Evolutionary conservation across 2,113 vertebrate genomes (phyloP), one percentile per base, ranked within the genome.

Genomic region (Cottus gobio): DNA sequence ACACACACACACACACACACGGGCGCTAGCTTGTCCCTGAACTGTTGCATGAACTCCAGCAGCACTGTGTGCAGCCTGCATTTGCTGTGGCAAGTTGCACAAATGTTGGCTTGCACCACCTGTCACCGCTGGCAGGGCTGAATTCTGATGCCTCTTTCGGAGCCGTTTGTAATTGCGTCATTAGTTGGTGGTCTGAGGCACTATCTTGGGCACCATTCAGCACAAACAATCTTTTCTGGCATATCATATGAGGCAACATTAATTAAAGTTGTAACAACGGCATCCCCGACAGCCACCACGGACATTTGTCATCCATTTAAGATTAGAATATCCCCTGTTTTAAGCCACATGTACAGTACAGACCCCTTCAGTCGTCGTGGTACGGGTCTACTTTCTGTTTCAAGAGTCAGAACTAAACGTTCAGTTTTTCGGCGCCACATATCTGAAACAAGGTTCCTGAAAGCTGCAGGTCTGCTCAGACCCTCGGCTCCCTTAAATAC

Each of bases 21-120:
- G 5, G 71, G 62, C 26, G 39, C 42, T 7, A 37, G 44, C 48
- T 22, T 87, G 67, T 79, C 44, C 67, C 44, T 9, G 30, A 30
- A 71, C 68, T 75, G 68, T 77, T 30, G 73, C 79, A 69, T 75
- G 70, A 88, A 56, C 66, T 73, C 28, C 15, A 78, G 70, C 73
- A 20, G 64, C 57, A 39, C 46, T 67, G 30, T 77, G 54, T 68
- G 54, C 58, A 68, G 50, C 13, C 68, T 39, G 54, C 72, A 64
- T 84, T 50, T 71, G 66, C 76, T 46, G 61, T 73, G 63, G 48
- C 30, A 84, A 75, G 62, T 84, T 75, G 42, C 74, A 78, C 73
- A 89, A 83, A 90, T 84, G 71, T 75, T 72, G 63, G 57, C 79
- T 50, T 9, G 61, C 50, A 80, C 77, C 80, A 88, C 67, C 87